A percentile compares a stretch with the other conserved stretches of the same genome.
Evolutionary conservation across 2,113 vertebrate genomes (phyloP).

Genomic region (Polyodon spathula): DNA sequence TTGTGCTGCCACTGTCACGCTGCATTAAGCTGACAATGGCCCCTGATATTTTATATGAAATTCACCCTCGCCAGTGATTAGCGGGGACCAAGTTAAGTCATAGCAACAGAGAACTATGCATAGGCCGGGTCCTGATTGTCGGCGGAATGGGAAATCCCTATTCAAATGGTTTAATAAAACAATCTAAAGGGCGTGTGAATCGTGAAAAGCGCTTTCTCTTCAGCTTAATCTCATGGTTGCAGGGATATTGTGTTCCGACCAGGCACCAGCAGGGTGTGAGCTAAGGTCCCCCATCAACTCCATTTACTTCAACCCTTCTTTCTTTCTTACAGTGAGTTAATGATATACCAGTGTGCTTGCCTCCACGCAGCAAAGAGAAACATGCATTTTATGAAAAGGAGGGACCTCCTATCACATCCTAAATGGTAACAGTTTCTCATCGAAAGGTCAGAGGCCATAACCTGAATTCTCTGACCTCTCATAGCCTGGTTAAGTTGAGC

Average conservation of each 20-base stretch:
- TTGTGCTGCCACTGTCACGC: conserved; percentile 92
- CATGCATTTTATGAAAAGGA: conserved; percentile 72
- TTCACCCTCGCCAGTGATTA: conserved; percentile 95
- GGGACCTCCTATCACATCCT: conserved; percentile 69
- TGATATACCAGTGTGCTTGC: conserved; percentile 79
- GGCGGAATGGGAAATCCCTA: conserved; percentile 91
- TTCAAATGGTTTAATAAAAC: conserved; percentile 93
- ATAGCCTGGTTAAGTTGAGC: conserved; percentile 40
- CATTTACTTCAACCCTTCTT: conserved; percentile 77
- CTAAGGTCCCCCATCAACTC: conserved; percentile 84
- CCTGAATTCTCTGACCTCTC: conserved; percentile 68
- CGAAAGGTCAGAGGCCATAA: conserved; percentile 77
- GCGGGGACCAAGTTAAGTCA: conserved; percentile 93
- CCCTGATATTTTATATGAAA: conserved; percentile 98
- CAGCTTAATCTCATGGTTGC: conserved; percentile 95
- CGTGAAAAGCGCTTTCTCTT: conserved; percentile 90
- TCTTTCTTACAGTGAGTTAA: conserved; percentile 77
- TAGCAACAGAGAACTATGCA: conserved; percentile 99
- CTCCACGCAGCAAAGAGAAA: conserved; percentile 73
- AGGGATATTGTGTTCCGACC: conserved; percentile 89
- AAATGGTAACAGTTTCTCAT: conserved; percentile 88
- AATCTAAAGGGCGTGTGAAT: conserved; percentile 99
- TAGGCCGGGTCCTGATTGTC: conserved; percentile 72
- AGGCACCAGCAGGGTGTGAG: conserved; percentile 73
- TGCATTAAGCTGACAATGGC: conserved; percentile 84